Base-by-base conservation (phyloP, 2,888 invertebrate species). In the Suillia variegata region DNA sequence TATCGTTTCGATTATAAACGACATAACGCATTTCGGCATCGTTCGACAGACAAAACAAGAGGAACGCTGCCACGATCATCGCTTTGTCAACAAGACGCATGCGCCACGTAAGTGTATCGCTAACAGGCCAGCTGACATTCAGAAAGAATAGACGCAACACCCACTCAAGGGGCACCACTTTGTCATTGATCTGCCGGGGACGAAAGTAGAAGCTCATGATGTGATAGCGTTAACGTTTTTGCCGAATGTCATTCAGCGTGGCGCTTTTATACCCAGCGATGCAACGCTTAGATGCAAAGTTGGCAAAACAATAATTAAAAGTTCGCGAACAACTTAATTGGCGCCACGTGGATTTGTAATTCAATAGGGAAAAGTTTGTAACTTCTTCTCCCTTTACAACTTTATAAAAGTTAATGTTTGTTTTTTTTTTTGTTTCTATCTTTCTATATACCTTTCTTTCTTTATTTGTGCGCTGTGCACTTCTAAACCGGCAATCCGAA, bases 151-250 rank as follows among this genome's bases (percentile, higher is more conserved):
- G 3, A 13, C 31, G 24, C 24, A 50, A 4, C 17, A 13, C 13
- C 22, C 22, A 50, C 10, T 22, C 2, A 2, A 50, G 12, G 4
- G 24, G 24, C 13, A 17, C 50, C n/a, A 26, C 5, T 24, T 50
- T 5, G 26, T 24, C 50, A 26, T 50, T 50, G 1, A 58, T 47
- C 13, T 67, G 48, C 18, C 55, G 51, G 15, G 67, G 68, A 21
- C 63, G 65, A 59, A 62, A 61, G 51, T 59, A 67, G 45, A 8
- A 12, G 45, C 38, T 8, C 31, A 31, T 31, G 31, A 6, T 38
- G 4, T 38, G 4, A n/a, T 13, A 8, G 31, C 31, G 6, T 6
- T 31, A 12, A 6, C 31, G 12, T 12, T 6, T 31, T 31, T 31
- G 31, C n/a, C 12, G n/a, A 38, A 13, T 13, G 38, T 38, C 38